Base-by-base conservation (phyloP, 2,113 vertebrate genomes). In the Ceyx margarethae region DNA sequence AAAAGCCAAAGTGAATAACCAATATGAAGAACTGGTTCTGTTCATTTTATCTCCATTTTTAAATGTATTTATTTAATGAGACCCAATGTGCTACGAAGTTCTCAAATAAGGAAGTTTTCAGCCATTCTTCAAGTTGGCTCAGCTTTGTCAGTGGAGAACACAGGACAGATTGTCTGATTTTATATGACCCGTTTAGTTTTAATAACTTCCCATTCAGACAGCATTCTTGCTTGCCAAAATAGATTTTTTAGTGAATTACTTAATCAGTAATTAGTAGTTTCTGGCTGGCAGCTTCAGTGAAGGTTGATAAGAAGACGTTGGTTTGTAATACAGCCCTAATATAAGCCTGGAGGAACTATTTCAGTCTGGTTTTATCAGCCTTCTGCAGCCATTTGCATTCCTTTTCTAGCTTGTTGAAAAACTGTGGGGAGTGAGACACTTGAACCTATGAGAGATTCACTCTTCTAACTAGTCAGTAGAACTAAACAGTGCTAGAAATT, bases 241-340 rank as follows among this genome's bases (percentile, higher is more conserved):
- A 79, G 71, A 89, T 82, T 86, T 94, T 89, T 91, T 81, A 62
- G 66, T 82, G 10, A 94, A 79, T 93, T 92, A 81, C 66, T 90
- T 94, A 82, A 94, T 89, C 66, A 90, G 58, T 87, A 93, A 91
- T 67, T 65, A 89, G 66, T 46, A 58, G 50, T 89, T 87, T 67
- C 68, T 61, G 50, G 78, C 61, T 91, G 60, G 46, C 56, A 94
- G 51, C 33, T 66, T 54, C 56, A 62, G 33, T 33, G 28, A 73
- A 69, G 60, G n/a, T 42, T 85, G 64, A 81, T 15, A 87, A 53
- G 40, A 92, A 85, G 81, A 61, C 6, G 20, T 58, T 80, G 15
- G 60, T 66, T 79, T 82, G 67, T 81, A 87, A 33, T 46, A 69
- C 21, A 82, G 57, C 26, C 26, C 69, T 78, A 72, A 84, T 60